Conservation (phyloP, 2,113 vertebrate species). For the Nyctereutes procyonoides region DNA sequence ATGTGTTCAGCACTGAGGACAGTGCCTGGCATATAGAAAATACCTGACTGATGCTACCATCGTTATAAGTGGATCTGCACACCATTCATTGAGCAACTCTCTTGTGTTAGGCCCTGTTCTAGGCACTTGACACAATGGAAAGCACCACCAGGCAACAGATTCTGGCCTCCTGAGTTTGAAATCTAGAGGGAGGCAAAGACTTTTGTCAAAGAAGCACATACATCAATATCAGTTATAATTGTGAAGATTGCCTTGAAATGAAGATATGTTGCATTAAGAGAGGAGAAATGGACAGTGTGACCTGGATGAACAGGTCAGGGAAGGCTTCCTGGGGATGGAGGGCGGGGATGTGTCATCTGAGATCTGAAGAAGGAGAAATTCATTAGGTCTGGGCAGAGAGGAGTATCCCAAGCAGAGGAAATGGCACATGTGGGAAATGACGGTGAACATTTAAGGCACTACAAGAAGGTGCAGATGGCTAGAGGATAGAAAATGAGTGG, state of each 20-base stretch:
- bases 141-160: neutral
- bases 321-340: neutral
- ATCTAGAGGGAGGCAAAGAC: neutral
- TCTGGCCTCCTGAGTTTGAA: neutral
- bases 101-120: too few relatives aligned
- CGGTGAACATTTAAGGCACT: neutral
- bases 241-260: neutral
- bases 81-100: neutral
- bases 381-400: neutral
- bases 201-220: neutral
- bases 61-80: neutral
- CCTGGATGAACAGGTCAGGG: neutral
- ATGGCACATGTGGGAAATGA: neutral
- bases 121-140: neutral
- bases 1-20: neutral
- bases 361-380: neutral
- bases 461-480: neutral
- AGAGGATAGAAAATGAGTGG: neutral
- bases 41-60: rapidly evolving
- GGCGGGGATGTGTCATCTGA: neutral
- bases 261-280: neutral
- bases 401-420: neutral
- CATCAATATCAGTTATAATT: neutral
- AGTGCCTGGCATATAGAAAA: neutral
- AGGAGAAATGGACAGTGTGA: neutral